Base-by-base conservation (phyloP, 2,888 invertebrate genomes). In the Tipula lateralis region DNA sequence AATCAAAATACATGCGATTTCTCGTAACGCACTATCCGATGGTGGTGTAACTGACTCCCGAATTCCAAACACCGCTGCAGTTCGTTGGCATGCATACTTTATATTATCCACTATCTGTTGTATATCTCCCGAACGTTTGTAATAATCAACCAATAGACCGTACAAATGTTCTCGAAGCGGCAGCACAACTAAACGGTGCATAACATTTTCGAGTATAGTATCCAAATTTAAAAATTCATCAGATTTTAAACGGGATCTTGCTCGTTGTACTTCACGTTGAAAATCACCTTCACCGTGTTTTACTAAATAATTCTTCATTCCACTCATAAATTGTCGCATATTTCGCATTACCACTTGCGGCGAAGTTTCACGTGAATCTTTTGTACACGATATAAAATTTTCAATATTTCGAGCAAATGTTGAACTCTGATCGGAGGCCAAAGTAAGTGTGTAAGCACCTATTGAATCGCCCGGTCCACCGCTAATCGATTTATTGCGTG, bases 291-390 rank as follows among this genome's bases (percentile, higher is more conserved):
- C 98, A 19, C 98, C 98, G 88, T 98, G 97, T 88, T 98, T 98
- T 36, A 98, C 96, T 85, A 99, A 92, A 90, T 98, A 99, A 90
- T 99, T 99, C 90, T 99, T 99, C 95, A 99, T 98, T 85, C 98
- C 99, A 16, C 96, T 98, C 96, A 99, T 98, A 89, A 99, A 99
- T 90, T 98, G 98, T 0, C 98, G 93, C 92, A 98, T 96, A 88
- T 96, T 96, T 85, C 96, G 92, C 96, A 96, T 96, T 86, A 96
- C 96, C 85, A 96, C 92, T 90, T 96, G 95, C 0, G 97, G 97
- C 88, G 95, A 95, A 32, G 93, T 94, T 89, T 98, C 97, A 86
- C 95, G 94, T 13, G 97, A 96, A 88, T 98, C 97, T 87, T 94
- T 92, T 7, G 98, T 98, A 89, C 98, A 98, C 84, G 96, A 94